phyloP scores from a whole-genome alignment of 2,797 vertebrate species.

The Alosa sapidissima region DNA sequence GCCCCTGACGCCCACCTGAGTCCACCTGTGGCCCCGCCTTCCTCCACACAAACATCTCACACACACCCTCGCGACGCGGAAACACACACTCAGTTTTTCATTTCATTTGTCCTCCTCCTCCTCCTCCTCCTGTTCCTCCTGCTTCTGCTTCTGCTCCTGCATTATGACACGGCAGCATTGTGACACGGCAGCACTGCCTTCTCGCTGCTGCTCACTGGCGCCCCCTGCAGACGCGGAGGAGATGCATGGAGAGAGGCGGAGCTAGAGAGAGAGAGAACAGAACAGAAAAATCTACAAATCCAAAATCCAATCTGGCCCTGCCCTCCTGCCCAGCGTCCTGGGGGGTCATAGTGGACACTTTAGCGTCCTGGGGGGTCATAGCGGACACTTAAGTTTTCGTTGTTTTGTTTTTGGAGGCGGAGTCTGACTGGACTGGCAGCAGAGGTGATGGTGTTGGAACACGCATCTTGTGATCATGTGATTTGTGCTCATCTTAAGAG shows the following conservation, averaged over 20 bases:
- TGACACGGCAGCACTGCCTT: too few relatives aligned
- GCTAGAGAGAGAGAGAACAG: not conserved
- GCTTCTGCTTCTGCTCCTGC: conserved; percentile 28
- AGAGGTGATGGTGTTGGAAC: too few relatives aligned
- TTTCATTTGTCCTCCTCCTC: not conserved
- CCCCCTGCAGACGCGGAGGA: not conserved
- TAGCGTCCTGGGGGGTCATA: too few relatives aligned
- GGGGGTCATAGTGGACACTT: too few relatives aligned
- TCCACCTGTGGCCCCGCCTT: not conserved
- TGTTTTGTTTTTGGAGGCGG: not conserved
- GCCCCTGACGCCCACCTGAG: conserved; percentile 61
- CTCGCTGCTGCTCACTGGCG: too few relatives aligned
- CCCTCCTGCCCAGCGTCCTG: too few relatives aligned
- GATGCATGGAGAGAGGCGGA: not conserved
- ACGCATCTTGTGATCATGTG: too few relatives aligned
- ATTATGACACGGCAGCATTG: too few relatives aligned
- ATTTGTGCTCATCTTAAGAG: too few relatives aligned
- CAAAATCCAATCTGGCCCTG: not conserved
- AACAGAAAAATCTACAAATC: not conserved
- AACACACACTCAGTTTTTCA: conserved; percentile 27
- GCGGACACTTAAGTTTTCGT: not conserved
- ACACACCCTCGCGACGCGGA: conserved; percentile 9
- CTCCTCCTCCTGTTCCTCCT: not conserved
- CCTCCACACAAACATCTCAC: not conserved
- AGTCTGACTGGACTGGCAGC: too few relatives aligned